phyloP scores from a whole-genome alignment of 2,888 invertebrate species.

The Polydrusus pterygomalis region DNA sequence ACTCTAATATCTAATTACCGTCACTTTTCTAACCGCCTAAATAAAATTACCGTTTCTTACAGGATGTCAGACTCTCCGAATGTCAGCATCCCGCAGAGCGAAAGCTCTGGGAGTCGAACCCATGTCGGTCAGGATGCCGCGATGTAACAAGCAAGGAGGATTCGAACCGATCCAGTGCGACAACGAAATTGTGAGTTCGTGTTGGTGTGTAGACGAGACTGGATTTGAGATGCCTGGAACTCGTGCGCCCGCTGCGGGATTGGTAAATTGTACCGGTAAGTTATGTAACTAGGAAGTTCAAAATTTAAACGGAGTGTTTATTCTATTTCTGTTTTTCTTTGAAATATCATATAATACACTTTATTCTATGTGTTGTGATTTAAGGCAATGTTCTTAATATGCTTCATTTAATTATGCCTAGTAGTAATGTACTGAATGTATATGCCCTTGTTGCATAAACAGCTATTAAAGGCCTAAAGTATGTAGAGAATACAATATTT shows the following conservation, averaged over 20 bases:
- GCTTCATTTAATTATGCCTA: too few species aligned
- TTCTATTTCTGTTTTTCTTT: too few species aligned
- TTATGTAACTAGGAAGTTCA: too few species aligned
- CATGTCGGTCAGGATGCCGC: slow-evolving; percentile 77
- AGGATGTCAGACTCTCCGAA: slow-evolving; percentile 81
- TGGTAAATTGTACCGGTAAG: slow-evolving; percentile 81
- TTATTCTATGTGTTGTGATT: too few species aligned
- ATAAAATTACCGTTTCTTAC: slow-evolving; percentile 58
- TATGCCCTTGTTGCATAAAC: too few species aligned
- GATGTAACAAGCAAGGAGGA: slow-evolving; percentile 82
- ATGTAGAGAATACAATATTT: too few species aligned
- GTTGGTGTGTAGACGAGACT: slow-evolving; percentile 89
- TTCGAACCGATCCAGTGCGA: slow-evolving; percentile 88
- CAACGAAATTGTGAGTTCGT: slow-evolving; percentile 81
- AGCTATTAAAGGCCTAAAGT: too few species aligned
- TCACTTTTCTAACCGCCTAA: neutral
- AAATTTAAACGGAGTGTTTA: too few species aligned
- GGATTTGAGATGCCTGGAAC: slow-evolving; percentile 88
- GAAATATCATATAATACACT: too few species aligned
- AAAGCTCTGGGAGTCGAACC: slow-evolving; percentile 75
- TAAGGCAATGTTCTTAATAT: too few species aligned
- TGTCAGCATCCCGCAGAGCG: slow-evolving; percentile 78
- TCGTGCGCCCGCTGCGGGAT: slow-evolving; percentile 77
- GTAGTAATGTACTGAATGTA: too few species aligned
- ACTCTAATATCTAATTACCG: too few species aligned